These are phyloP conservation scores for Ectobius pallidus DNA, from an alignment of 2,888 invertebrate genomes.

Conservation along the genomic window DNA sequence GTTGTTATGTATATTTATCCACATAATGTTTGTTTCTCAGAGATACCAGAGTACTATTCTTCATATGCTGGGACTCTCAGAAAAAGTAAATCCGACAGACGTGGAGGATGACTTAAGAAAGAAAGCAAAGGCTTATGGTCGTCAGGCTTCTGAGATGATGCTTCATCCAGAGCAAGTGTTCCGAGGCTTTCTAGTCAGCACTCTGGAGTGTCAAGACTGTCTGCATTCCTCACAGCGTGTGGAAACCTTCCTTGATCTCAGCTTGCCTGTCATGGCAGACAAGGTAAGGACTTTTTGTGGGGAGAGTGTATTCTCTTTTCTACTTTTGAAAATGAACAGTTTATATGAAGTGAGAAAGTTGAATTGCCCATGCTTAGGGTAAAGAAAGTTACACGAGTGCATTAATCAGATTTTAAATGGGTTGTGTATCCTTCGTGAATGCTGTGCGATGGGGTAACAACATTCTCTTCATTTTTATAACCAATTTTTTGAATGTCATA, in stretches of 20 bases:
- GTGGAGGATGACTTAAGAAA: slow-evolving; percentile 77
- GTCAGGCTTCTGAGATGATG: slow-evolving; percentile 77
- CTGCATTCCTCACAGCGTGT: slow-evolving; percentile 83
- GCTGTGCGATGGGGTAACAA: no score
- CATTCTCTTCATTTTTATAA: no score
- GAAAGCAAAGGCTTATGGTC: slow-evolving; percentile 82
- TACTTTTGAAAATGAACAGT: background rate
- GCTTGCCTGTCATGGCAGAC: slow-evolving; percentile 82
- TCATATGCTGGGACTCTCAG: slow-evolving; percentile 72
- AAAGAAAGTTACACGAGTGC: no score
- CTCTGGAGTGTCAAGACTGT: slow-evolving; percentile 88
- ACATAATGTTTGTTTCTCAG: no score
- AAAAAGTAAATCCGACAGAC: slow-evolving; percentile 75
- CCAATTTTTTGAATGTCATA: no score
- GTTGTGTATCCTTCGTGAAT: no score
- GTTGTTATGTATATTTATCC: no score
- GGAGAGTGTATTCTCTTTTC: background rate
- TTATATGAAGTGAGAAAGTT: no score
- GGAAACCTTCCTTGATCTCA: slow-evolving; percentile 94
- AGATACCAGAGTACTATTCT: slow-evolving; percentile 85
- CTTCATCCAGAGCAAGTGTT: slow-evolving; percentile 90
- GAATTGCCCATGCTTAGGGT: no score
- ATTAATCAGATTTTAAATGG: no score
- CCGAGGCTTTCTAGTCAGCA: slow-evolving; percentile 90
- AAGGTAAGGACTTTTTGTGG: slow-evolving; percentile 55